Conservation (phyloP, 2,888 invertebrate species). For the Andrena bicolor region DNA sequence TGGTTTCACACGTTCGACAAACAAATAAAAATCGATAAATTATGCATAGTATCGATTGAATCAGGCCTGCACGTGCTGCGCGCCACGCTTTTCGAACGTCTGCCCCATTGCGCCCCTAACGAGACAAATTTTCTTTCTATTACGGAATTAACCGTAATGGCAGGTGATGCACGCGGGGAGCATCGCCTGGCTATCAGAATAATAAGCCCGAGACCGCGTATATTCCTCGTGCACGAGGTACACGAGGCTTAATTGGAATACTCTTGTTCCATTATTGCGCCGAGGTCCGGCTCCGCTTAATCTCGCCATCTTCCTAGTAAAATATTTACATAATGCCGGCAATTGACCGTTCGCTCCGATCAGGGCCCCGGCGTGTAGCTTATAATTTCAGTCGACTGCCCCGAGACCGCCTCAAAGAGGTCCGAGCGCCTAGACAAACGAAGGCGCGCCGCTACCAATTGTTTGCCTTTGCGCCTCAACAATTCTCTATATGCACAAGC, state of each 20-base stretch:
- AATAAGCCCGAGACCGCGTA: constrained; percentile 34
- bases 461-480: constrained; percentile 11
- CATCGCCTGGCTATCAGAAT: constrained; percentile 51
- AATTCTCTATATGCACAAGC: not conserved
- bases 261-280: constrained; percentile 59
- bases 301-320: constrained; percentile 63
- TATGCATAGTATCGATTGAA: constrained; percentile 55
- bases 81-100: not conserved
- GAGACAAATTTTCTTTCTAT: constrained; percentile 65
- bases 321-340: constrained; percentile 72
- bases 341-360: constrained; percentile 60
- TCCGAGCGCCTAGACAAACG: constrained; percentile 58
- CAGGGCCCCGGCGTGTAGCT: constrained; percentile 45
- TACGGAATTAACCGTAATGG: constrained; percentile 59
- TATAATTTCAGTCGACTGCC: constrained; percentile 61
- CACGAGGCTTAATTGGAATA: constrained; percentile 64
- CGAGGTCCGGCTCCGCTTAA: constrained; percentile 43
- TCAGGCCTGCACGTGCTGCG: constrained; percentile 17
- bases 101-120: constrained; percentile 35
- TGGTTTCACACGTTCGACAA: not conserved
- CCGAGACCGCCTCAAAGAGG: constrained; percentile 55
- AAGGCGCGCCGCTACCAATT: constrained; percentile 41
- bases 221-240: constrained; percentile 13
- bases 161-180: constrained; percentile 10
- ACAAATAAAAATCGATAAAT: constrained; percentile 36